Base-by-base conservation (phyloP, 2,797 vertebrate species). In the Myotis planiceps region DNA sequence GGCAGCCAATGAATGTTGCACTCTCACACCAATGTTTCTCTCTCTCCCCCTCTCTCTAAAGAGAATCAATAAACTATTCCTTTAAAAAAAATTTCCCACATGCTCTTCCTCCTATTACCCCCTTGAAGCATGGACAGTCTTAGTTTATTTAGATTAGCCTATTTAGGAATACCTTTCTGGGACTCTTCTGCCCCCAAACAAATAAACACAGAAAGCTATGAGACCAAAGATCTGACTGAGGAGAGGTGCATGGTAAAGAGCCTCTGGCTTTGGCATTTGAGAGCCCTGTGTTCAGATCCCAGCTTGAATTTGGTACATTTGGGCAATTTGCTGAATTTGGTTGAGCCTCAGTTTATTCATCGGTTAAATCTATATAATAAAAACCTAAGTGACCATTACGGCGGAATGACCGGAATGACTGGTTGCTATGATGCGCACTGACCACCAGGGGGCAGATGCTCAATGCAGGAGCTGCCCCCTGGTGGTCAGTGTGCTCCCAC, bases 311-410 rank as follows among this genome's bases (percentile, higher is more conserved):
- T 81, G 13, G 66, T 45, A 9, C 21, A 16, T 85, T 69, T 74
- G 39, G 42, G 9, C 13, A 89, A 87, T 37, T 88, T 76, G 23
- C 39, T 90, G 14, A 92, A 78, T 18, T 84, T 92, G 21, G 10
- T 81, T 69, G 13, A 78, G 12, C 25, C 37, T 92, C 71, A 80
- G 74, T 90, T 90, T 91, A 69, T 74, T 78, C 42, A 92, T 88
- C 25, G 9, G 32, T n/a, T 45, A 82, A 69, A 82, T 45, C 45
- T 45, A 13, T 45, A 45, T 45, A 45, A 45, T 45, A 45, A 45
- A 45, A 45, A 45, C 45, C 45, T 45, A 45, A 45, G 45, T 3
- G 0, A 13, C 45, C 45, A 45, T 45, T 45, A 45, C 3, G 45
- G 45, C 0, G 2, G 45, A 42, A 42, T 10, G 2, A 45, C 3